Percentiles rank a stretch among this genome's conserved stretches.
Conservation (phyloP, 2,888 invertebrate genomes). For the Neoitamus cyanurus region DNA sequence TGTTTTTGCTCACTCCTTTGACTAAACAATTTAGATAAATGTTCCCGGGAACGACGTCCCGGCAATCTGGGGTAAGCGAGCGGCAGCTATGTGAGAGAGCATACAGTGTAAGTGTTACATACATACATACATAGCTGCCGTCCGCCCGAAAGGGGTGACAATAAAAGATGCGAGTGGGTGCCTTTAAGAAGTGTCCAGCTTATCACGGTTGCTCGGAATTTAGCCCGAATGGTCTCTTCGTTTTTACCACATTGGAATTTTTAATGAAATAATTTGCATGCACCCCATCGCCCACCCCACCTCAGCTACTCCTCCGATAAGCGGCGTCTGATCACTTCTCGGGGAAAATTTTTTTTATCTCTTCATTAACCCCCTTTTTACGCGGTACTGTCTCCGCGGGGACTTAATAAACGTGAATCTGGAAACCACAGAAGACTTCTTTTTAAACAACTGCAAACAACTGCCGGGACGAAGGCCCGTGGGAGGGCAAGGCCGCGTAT, state of each 20-base stretch:
- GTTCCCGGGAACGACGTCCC: conserved; percentile 41
- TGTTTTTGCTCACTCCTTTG: conserved; percentile 49
- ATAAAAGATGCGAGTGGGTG: not conserved
- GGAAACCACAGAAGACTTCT: conserved; percentile 32
- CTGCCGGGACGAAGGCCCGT: conserved; percentile 2
- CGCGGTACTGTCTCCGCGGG: conserved; percentile 13
- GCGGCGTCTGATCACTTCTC: not conserved
- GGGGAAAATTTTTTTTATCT: conserved; percentile 10
- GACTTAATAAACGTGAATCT: conserved; percentile 50
- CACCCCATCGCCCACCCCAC: not conserved
- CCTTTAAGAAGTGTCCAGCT: conserved; percentile 3
- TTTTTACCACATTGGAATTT: conserved; percentile 21
- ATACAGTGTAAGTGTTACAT: conserved; percentile 3
- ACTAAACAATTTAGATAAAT: conserved; percentile 53
- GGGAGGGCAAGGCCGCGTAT: conserved; percentile 34
- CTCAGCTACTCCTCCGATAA: not conserved
- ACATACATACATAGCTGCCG: not conserved
- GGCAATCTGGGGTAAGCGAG: conserved; percentile 33
- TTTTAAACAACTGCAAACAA: conserved; percentile 39
- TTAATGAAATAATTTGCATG: conserved; percentile 34
- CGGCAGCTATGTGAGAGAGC: not conserved
- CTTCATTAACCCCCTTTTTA: conserved; percentile 29
- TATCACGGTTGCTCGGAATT: not conserved
- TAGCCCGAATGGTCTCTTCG: not conserved
- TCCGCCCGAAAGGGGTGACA: conserved; percentile 11